Percentiles rank a stretch among this genome's conserved stretches.
These are phyloP conservation scores for Nephrotoma appendiculata DNA, from an alignment of 2,888 invertebrate species.

Conservation along the genomic window DNA sequence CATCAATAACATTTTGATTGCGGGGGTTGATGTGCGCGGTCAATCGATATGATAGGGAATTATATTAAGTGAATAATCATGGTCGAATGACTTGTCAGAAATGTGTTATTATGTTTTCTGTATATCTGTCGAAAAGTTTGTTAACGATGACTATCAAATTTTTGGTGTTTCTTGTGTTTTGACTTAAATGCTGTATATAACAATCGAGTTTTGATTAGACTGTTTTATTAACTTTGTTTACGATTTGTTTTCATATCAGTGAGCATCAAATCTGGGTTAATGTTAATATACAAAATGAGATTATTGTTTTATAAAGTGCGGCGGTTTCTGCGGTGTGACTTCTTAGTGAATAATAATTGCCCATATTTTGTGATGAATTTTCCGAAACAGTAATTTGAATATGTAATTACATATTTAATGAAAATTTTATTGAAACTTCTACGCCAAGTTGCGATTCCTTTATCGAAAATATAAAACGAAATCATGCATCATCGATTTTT, in stretches of 20 bases:
- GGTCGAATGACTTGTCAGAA: not conserved
- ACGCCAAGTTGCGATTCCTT: too few species aligned
- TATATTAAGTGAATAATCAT: not conserved
- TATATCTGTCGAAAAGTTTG: not conserved
- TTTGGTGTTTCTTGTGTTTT: not conserved
- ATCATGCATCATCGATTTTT: too few species aligned
- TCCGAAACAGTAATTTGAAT: too few species aligned
- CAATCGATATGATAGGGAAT: not conserved
- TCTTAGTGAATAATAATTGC: too few species aligned
- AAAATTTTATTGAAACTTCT: too few species aligned
- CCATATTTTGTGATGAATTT: too few species aligned
- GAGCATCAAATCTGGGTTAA: too few species aligned
- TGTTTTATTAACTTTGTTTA: not conserved
- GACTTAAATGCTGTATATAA: not conserved
- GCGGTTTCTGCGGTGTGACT: too few species aligned
- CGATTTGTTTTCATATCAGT: not conserved
- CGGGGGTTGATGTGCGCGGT: not conserved
- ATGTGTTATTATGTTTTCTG: not conserved
- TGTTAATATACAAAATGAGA: too few species aligned
- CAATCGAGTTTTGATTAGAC: not conserved
- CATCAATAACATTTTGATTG: not conserved
- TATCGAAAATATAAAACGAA: too few species aligned
- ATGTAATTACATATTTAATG: too few species aligned
- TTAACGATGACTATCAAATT: not conserved
- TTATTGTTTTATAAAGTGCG: too few species aligned